Evolutionary conservation across 2,888 invertebrate genomes (phyloP).

Genomic region (Cerastis leucographa): DNA sequence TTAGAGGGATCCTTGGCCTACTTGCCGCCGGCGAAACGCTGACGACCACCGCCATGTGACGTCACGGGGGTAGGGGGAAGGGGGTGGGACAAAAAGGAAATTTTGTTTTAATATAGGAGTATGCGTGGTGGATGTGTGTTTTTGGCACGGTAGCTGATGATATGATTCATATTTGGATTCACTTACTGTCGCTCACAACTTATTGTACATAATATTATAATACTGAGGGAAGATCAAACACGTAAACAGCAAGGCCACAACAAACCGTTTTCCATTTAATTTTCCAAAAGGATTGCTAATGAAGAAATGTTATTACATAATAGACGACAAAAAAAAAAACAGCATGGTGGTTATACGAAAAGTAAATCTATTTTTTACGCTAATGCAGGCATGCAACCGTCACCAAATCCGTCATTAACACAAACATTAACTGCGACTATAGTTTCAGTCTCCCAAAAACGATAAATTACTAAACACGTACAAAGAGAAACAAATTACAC

Average conservation of each 20-base stretch:
- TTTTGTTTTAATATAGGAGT: constrained; percentile 31
- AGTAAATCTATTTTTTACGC: constrained; percentile 5
- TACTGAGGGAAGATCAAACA: not conserved
- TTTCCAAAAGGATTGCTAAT: not conserved
- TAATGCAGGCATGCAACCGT: not conserved
- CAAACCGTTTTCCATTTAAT: constrained; percentile 2
- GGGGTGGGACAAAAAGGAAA: constrained; percentile 8
- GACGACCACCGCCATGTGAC: constrained; percentile 56
- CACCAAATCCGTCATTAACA: not conserved
- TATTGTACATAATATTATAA: not conserved
- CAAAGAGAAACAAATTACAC: constrained; percentile 52
- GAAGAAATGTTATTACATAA: not conserved
- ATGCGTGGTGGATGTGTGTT: constrained; percentile 12
- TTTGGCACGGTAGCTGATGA: constrained; percentile 2
- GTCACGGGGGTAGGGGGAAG: constrained; percentile 29
- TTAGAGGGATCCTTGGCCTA: constrained; percentile 74
- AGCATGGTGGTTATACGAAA: too few species aligned
- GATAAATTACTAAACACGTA: constrained; percentile 14
- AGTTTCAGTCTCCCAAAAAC: constrained; percentile 5
- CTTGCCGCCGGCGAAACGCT: constrained; percentile 64
- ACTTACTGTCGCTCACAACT: not conserved
- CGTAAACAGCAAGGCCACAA: not conserved
- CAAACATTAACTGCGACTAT: not conserved
- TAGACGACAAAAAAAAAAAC: too few species aligned
- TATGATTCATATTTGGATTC: constrained; percentile 21